Percentiles rank a stretch among this genome's conserved stretches.
These are phyloP conservation scores for Manis crassicaudata DNA, from an alignment of 2,797 vertebrate species.

Conservation along the genomic window DNA sequence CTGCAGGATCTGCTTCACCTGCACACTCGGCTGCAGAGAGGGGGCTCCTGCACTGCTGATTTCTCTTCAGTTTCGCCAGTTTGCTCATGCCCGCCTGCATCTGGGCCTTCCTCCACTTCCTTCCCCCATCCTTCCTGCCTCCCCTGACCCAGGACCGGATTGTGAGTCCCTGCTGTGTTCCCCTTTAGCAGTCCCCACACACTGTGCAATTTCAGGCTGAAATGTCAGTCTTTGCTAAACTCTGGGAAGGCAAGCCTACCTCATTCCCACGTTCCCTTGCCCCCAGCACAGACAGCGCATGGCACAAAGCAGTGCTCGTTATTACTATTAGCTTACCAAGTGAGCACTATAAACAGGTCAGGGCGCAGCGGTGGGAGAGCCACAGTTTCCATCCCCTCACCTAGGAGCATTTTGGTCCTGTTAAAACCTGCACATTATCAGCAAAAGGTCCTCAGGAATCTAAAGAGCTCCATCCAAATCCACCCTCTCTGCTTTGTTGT, in stretches of 20 bases:
- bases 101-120: neutral
- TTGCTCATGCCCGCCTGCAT: neutral
- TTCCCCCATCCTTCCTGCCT: neutral
- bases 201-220: neutral
- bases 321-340: too few relatives aligned
- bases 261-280: neutral
- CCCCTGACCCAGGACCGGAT: neutral
- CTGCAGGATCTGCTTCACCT: too few relatives aligned
- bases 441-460: neutral
- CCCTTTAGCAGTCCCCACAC: neutral
- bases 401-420: neutral
- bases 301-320: neutral
- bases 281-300: fast-evolving
- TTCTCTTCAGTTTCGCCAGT: neutral
- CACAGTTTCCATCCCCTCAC: neutral
- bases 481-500: neutral
- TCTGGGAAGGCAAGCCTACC: neutral
- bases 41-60: fast-evolving
- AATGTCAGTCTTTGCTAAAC: neutral
- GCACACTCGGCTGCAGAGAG: fast-evolving
- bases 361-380: neutral
- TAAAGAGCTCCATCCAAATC: neutral
- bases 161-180: neutral
- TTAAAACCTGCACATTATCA: neutral
- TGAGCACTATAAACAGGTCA: neutral